Evolutionary conservation across 2,888 invertebrate species (phyloP).

Genomic region (Plebejus anna): DNA sequence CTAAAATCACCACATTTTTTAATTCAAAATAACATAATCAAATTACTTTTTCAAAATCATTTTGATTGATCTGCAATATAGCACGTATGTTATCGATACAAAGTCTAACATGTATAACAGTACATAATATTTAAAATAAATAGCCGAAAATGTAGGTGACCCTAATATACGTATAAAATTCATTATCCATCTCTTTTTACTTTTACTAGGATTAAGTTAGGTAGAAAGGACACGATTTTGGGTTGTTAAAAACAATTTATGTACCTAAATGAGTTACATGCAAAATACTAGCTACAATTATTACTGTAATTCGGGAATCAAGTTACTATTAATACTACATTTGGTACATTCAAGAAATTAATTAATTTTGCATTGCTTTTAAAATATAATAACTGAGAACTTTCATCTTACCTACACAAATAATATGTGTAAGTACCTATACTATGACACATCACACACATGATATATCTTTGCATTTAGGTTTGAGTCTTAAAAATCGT

Average conservation of each 20-base stretch:
- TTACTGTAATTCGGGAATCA: too few relatives aligned
- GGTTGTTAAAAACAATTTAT: too few relatives aligned
- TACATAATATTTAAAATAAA: not conserved
- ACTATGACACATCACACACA: too few relatives aligned
- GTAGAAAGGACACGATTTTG: too few relatives aligned
- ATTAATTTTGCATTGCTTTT: not conserved
- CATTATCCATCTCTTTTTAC: not conserved
- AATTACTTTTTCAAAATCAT: too few relatives aligned
- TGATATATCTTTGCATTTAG: not conserved
- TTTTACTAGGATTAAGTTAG: too few relatives aligned
- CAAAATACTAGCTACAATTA: too few relatives aligned
- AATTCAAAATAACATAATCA: too few relatives aligned
- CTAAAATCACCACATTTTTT: too few relatives aligned
- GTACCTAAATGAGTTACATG: too few relatives aligned
- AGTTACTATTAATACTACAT: not conserved
- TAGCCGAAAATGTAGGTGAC: not conserved
- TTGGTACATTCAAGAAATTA: not conserved
- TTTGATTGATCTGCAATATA: not conserved
- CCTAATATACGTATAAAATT: not conserved
- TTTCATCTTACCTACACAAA: not conserved
- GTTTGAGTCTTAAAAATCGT: not conserved
- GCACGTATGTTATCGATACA: not conserved
- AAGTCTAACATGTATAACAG: not conserved
- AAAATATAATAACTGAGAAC: not conserved
- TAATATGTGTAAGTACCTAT: not conserved